Conservation (phyloP, 1,140 invertebrate genomes). For the Macrobrachium rosenbergii region DNA sequence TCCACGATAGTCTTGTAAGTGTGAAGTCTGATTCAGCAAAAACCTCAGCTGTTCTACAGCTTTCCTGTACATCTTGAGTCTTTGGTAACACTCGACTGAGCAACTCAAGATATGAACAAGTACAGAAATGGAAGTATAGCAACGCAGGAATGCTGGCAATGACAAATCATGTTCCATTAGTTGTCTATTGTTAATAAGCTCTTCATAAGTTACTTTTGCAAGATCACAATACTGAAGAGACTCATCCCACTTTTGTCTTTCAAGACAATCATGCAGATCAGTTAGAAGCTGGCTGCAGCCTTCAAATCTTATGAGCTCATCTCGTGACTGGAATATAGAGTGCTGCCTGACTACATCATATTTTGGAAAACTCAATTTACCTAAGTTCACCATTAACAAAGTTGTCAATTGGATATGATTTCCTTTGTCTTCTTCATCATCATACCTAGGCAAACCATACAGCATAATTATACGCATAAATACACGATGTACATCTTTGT, state of each 20-base stretch:
- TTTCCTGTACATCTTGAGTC: constrained; percentile 70
- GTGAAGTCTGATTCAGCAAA: constrained; percentile 71
- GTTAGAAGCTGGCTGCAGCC: constrained; percentile 66
- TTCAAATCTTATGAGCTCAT: constrained; percentile 70
- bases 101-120: constrained; percentile 70
- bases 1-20: constrained; percentile 71
- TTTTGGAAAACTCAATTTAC: constrained; percentile 72
- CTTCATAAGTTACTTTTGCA: constrained; percentile 61
- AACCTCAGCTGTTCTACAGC: constrained; percentile 72
- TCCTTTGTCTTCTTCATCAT: constrained; percentile 70
- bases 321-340: constrained; percentile 70
- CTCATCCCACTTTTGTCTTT: constrained; percentile 68
- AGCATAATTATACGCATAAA: constrained; percentile 72
- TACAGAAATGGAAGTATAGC: constrained; percentile 72
- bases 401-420: constrained; percentile 70
- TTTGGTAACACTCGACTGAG: constrained; percentile 73
- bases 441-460: constrained; percentile 71
- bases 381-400: constrained; percentile 73
- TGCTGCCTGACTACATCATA: constrained; percentile 71
- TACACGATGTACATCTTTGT: constrained; percentile 68
- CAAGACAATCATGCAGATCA: constrained; percentile 67
- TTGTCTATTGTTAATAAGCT: constrained; percentile 37
- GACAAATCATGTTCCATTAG: constrained; percentile 67
- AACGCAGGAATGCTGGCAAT: constrained; percentile 72
- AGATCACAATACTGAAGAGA: constrained; percentile 66